Evolutionary conservation across 30 jellyfish, hydroid and myxozoan genomes (phyloP), one percentile per base, ranked within the genome.

Genomic region (Pseudorhiza aurosa): DNA sequence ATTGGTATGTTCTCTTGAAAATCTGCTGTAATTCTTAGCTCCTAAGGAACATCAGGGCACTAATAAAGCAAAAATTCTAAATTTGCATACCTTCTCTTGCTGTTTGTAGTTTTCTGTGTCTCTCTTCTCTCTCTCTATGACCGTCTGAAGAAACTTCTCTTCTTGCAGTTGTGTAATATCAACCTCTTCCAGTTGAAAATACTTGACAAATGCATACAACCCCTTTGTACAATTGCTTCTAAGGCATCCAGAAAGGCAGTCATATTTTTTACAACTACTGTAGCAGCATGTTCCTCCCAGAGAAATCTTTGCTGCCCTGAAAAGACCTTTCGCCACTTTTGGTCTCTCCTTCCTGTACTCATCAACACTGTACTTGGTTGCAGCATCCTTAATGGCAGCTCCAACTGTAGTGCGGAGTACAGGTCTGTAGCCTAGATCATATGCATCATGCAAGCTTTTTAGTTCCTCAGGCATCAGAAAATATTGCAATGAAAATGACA

Each of bases 221-320:
- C 95, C 95, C 26, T 62, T 71, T 24, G 74, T 68, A 26, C 68
- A 58, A 28, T 29, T 63, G n/a, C 72, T 21, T 14, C 50, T 32
- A 40, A 32, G 28, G 40, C 91, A 80, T 24, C 77, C 83, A 35
- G 91, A 56, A 27, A 32, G 2, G 26, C 91, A 80, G 30, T 15
- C 43, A 26, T 64, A 80, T 69, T 64, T 80, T 7, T 22, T 30
- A 42, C 95, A 85, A 51, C 59, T 37, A n/a, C 58, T 62, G 44
- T 14, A 58, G 53, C 95, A 85, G 71, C 95, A 85, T 26, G 71
- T 40, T 15, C 95, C 95, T 22, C 88, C 95, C 7, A 85, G 32
- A 21, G 89, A 53, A 8, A 15, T 0, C 39, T 44, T 74, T 21
- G 84, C 95, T n/a, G 88, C 89, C 44, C 18, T 49, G 44, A 65